A percentile compares a stretch with the other conserved stretches of the same genome.
These are phyloP conservation scores for Eilema griseolum DNA, from an alignment of 2,888 invertebrate genomes.

Conservation along the genomic window DNA sequence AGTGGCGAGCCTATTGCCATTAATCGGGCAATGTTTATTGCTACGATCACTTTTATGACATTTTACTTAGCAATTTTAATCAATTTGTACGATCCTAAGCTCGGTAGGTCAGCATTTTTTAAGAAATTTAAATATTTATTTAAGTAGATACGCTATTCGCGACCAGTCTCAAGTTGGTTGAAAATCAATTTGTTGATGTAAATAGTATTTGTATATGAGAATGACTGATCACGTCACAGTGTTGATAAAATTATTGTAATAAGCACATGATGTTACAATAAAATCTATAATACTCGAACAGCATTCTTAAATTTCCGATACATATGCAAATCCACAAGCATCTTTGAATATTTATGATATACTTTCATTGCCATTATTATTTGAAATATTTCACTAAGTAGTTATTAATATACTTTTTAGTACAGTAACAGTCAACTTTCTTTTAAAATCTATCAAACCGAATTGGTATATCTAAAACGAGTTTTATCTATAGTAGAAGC, in stretches of 20 bases:
- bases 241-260: slow-evolving; percentile 44
- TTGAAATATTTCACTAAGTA: neutral
- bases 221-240: slow-evolving; percentile 70
- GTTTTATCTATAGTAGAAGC: neutral
- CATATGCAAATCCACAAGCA: neutral
- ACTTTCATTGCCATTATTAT: neutral
- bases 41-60: neutral
- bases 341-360: neutral
- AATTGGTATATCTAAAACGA: neutral
- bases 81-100: slow-evolving; percentile 50
- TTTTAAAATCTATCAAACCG: neutral
- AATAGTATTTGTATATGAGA: slow-evolving; percentile 69
- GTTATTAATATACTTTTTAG: neutral
- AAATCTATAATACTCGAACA: neutral
- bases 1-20: no score
- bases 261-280: slow-evolving; percentile 15
- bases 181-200: slow-evolving; percentile 74
- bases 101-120: slow-evolving; percentile 46
- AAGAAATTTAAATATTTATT: slow-evolving; percentile 52
- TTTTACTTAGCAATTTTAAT: neutral
- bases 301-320: neutral
- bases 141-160: slow-evolving; percentile 59
- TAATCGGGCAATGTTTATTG: no score
- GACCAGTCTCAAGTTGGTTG: slow-evolving; percentile 66
- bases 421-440: neutral